Percentiles rank a stretch among this genome's conserved stretches.
Conservation (phyloP, 2,797 vertebrate species). For the Limnodromus scolopaceus region DNA sequence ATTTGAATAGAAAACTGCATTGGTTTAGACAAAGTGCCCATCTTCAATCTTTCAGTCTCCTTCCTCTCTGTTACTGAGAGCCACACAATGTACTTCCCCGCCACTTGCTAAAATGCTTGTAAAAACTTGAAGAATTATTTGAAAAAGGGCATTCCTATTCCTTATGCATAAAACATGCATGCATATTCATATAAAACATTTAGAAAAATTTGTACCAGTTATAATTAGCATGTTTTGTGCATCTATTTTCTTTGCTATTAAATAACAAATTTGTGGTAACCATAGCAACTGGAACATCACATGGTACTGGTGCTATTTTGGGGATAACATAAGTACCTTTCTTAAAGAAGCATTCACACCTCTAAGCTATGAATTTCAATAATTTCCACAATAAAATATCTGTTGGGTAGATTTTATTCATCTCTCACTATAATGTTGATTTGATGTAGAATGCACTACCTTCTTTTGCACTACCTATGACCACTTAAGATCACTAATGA, state of each 20-base stretch:
- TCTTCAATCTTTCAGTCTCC: constrained; percentile 33
- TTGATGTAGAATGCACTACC: not conserved
- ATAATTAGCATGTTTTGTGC: constrained; percentile 87
- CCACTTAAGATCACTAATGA: not conserved
- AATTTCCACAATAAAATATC: constrained; percentile 64
- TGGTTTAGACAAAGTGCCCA: constrained; percentile 39
- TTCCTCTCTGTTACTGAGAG: constrained; percentile 14
- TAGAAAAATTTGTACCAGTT: constrained; percentile 82
- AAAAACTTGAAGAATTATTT: constrained; percentile 74
- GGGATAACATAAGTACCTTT: constrained; percentile 81
- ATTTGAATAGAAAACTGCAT: constrained; percentile 29
- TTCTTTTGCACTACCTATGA: not conserved
- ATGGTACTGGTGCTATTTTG: constrained; percentile 82
- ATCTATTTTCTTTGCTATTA: constrained; percentile 87
- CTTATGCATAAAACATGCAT: constrained; percentile 80
- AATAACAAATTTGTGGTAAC: constrained; percentile 87
- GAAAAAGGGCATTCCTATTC: constrained; percentile 74
- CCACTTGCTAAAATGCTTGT: constrained; percentile 51
- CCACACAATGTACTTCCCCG: constrained; percentile 36
- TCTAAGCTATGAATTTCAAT: constrained; percentile 72
- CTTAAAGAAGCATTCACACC: constrained; percentile 82
- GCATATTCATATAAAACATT: constrained; percentile 84
- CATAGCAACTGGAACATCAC: constrained; percentile 84
- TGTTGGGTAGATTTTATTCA: constrained; percentile 40
- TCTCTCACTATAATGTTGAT: not conserved